phyloP scores from a whole-genome alignment of 2,797 vertebrate genomes.

The Pseudocheirus occidentalis region DNA sequence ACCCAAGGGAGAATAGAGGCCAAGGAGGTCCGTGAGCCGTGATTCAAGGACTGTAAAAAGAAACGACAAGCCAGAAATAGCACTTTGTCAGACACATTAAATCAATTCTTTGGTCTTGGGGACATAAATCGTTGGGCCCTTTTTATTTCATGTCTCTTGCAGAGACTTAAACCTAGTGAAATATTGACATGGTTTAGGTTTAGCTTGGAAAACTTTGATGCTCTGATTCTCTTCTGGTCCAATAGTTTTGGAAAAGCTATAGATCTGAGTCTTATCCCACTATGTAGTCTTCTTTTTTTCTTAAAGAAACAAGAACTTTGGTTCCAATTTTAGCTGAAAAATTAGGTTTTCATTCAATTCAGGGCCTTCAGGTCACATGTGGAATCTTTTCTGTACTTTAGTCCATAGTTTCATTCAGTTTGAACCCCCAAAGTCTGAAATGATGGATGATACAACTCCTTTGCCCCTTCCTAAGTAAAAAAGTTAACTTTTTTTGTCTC shows the following conservation, averaged over 20 bases:
- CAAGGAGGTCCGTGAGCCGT: background rate
- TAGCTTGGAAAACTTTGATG: conserved; percentile 39
- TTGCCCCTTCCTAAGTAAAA: background rate
- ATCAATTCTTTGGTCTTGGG: conserved; percentile 20
- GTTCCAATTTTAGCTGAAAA: background rate
- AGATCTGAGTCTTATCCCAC: background rate
- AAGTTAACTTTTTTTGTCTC: background rate
- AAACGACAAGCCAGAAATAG: background rate
- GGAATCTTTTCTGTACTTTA: background rate
- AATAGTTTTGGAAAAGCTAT: conserved; percentile 9
- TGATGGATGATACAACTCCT: background rate
- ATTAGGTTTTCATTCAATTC: background rate
- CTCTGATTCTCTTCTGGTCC: conserved; percentile 39
- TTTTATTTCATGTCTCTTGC: conserved; percentile 28
- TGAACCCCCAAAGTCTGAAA: background rate
- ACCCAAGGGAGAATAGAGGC: background rate
- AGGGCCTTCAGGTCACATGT: background rate
- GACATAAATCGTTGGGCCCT: background rate
- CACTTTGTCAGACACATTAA: conserved; percentile 18
- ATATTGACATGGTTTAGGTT: background rate
- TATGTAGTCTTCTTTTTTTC: background rate
- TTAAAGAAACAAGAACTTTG: background rate
- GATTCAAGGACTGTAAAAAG: background rate
- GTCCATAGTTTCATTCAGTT: background rate
- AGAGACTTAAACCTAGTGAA: conserved; percentile 27